A percentile compares a stretch with the other conserved stretches of the same genome.
Evolutionary conservation across 2,888 invertebrate species (phyloP).

Genomic region (Heliconius ismenius): DNA sequence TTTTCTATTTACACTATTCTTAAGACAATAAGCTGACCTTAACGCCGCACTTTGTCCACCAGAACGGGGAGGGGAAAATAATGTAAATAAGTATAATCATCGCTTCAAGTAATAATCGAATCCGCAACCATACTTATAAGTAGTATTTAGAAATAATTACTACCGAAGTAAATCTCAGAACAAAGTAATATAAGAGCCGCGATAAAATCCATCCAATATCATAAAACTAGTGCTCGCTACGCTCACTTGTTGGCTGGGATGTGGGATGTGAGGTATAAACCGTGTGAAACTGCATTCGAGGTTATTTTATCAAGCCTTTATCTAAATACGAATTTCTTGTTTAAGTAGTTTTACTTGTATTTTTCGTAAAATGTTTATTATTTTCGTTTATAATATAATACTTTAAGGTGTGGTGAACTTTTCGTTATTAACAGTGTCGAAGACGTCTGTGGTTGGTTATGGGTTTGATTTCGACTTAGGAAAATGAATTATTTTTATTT

Average conservation of each 20-base stretch:
- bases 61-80: no score
- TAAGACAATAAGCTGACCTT: no score
- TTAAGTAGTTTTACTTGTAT: not conserved
- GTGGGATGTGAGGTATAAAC: conserved; percentile 15
- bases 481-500: no score
- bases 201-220: conserved; percentile 37
- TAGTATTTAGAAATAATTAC: not conserved
- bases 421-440: no score
- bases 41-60: no score
- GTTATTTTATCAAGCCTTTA: conserved; percentile 23
- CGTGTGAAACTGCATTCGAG: conserved; percentile 22
- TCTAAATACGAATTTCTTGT: conserved; percentile 4
- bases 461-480: no score
- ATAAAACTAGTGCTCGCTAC: conserved; percentile 29
- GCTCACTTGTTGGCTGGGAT: conserved; percentile 11
- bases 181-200: conserved; percentile 28
- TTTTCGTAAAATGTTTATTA: not conserved
- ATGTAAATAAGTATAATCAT: no score
- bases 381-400: not conserved
- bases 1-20: no score
- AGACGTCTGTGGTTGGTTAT: no score
- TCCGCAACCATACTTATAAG: no score
- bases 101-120: no score
- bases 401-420: not conserved
- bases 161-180: conserved; percentile 18